Evolutionary conservation across 1,140 invertebrate genomes (phyloP).

Genomic region (Stratiolaelaps scimitus): DNA sequence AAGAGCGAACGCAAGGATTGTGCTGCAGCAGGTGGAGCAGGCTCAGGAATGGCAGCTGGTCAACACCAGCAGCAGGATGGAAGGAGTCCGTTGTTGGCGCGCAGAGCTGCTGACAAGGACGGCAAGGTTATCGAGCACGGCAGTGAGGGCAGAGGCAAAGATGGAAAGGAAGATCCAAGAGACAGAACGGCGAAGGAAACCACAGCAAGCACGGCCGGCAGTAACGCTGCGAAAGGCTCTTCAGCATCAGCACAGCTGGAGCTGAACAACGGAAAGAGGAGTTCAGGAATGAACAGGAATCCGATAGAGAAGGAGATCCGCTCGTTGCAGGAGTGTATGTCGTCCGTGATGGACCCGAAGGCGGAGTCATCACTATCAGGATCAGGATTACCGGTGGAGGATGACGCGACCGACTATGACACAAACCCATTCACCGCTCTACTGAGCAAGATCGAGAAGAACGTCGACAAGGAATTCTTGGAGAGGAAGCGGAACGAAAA

Average conservation of each 20-base stretch:
- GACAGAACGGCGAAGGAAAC: background rate
- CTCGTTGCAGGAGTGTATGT: conserved; percentile 15
- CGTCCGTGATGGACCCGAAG: conserved; percentile 9
- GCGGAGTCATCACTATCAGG: background rate
- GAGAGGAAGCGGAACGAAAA: conserved; percentile 26
- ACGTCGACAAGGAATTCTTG: conserved; percentile 28
- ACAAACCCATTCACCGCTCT: conserved; percentile 27
- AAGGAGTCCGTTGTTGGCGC: background rate
- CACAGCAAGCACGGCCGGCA: background rate
- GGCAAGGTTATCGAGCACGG: background rate
- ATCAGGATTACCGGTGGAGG: background rate
- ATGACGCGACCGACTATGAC: conserved; percentile 23
- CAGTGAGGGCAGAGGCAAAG: background rate
- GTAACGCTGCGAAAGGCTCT: background rate
- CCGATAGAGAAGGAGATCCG: conserved; percentile 15
- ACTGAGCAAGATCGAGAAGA: conserved; percentile 24
- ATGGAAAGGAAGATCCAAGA: background rate
- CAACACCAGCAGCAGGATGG: background rate
- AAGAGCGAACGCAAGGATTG: conserved; percentile 10
- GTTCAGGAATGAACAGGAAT: background rate
- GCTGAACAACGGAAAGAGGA: background rate
- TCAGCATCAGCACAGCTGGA: background rate
- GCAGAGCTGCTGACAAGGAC: background rate
- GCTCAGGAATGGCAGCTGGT: too few species aligned
- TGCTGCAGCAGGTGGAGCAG: background rate